Base-by-base conservation (phyloP, 1,140 invertebrate genomes). In the Bombus turneri region DNA sequence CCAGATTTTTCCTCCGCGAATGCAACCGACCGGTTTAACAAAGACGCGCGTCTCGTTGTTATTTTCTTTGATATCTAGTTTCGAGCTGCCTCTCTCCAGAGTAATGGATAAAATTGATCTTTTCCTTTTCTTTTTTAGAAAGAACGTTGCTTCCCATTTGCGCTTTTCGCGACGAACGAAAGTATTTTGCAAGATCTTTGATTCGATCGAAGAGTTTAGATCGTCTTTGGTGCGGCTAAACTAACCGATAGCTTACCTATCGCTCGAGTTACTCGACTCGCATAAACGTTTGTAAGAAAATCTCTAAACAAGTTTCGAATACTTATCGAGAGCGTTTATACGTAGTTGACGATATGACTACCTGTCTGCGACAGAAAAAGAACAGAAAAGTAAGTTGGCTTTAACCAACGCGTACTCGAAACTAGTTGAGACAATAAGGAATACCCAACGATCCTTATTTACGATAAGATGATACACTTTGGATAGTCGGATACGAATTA, bases 1-100 rank as follows among this genome's bases (percentile, higher is more conserved):
- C 79, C 62, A 85, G 39, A 80, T 74, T 81, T 81, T 74, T 59
- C 69, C 22, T 39, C 10, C 69, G 0, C 31, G 37, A 15, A 31
- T 37, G 57, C 41, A 47, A 37, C 71, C 34, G 53, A 31, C 71
- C 28, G 39, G 39, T n/a, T 47, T 74, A 47, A 74, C 31, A 31
- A n/a, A 41, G n/a, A 47, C n/a, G n/a, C 15, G 41, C 18, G 4
- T 31, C 18, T n/a, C 6, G 18, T 13, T 41, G 9, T 73, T 31
- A 22, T 41, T 72, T 41, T 41, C 37, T 72, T 72, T n/a, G 28
- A 72, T 41, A n/a, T 41, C 28, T n/a, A 41, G 41, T n/a, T 28
- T 72, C 28, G 1, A 4, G 25, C 12, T 28, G 2, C 12, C 4
- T 41, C 22, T 69, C 12, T 10, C 22, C 0, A 69, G 37, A 12